Conservation (phyloP, 2,113 vertebrate species). For the Cebus imitator region DNA sequence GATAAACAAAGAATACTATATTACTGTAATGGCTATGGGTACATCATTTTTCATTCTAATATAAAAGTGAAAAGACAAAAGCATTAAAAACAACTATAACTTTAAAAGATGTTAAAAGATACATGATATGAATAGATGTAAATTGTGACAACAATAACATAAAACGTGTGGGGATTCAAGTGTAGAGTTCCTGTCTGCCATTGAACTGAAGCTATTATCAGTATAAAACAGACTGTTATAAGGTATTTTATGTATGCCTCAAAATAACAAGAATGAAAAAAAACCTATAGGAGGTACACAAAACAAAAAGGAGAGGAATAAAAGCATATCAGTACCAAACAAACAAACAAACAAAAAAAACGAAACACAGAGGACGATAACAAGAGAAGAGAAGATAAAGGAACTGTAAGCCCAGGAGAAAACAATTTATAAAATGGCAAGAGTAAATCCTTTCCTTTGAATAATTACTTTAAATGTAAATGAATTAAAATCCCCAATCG, state of each 20-base stretch:
- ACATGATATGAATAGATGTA: neutral
- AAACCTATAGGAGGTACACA: neutral
- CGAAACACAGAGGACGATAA: neutral
- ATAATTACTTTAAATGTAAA: too few species aligned
- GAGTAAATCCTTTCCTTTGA: too few species aligned
- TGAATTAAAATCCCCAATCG: too few species aligned
- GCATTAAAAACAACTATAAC: neutral
- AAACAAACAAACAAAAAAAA: neutral
- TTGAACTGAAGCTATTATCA: neutral
- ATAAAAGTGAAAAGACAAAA: neutral
- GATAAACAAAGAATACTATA: neutral
- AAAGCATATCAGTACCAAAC: neutral
- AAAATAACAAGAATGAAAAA: too few species aligned
- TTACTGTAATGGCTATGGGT: neutral
- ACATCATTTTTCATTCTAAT: neutral
- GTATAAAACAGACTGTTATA: too few species aligned
- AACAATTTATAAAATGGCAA: neutral
- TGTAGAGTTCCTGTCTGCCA: neutral
- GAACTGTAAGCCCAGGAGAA: neutral
- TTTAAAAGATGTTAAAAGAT: neutral
- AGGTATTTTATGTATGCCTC: too few species aligned
- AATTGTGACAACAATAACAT: neutral
- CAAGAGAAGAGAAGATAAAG: neutral
- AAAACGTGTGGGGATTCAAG: neutral
- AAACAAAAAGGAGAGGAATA: neutral